Base-by-base conservation (phyloP, 2,888 invertebrate species). In the Cerastis leucographa region DNA sequence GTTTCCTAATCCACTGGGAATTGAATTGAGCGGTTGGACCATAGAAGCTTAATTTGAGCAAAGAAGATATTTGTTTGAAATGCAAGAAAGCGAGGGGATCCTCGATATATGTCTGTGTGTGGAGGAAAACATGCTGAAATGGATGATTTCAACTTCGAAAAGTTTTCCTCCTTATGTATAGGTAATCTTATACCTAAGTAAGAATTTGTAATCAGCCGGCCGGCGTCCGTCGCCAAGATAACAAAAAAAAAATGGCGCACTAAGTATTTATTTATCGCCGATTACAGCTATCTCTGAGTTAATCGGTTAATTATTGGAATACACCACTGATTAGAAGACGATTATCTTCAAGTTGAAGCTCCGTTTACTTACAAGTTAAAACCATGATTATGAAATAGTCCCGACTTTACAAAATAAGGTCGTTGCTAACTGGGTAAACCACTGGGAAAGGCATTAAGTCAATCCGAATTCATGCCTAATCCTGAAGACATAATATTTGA, bases 191-290 rank as follows among this genome's bases (percentile, higher is more conserved):
- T 74, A 44, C 22, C 12, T 78, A 54, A 51, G 56, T 51, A 42
- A 61, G 1, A 62, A 64, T 44, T 56, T 56, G 25, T 75, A 72
- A 83, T 84, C 84, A 71, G 65, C 71, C 84, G 65, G 80, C 84
- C 66, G 84, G 62, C 71, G 64, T 75, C 65, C 42, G 71, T 35
- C 66, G 44, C 72, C 62, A 51, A 62, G 80, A 80, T 84, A 84
- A 76, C 49, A 56, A 71, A 61, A 69, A 69, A 80, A 84, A 69
- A 80, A 84, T 83, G 79, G 67, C 82, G 84, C 66, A 49, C n/a
- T 35, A 71, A 67, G 61, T 81, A 84, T 44, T 61, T 51, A 35
- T 40, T 75, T 73, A 64, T 71, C 72, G 5, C 22, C 42, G 84
- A 73, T 84, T 73, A 71, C 46, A 67, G 40, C 7, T 80, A 80